Percentiles rank a stretch among this genome's conserved stretches.
These are phyloP conservation scores for Synchiropus splendidus DNA, from an alignment of 2,113 vertebrate genomes.

Conservation along the genomic window DNA sequence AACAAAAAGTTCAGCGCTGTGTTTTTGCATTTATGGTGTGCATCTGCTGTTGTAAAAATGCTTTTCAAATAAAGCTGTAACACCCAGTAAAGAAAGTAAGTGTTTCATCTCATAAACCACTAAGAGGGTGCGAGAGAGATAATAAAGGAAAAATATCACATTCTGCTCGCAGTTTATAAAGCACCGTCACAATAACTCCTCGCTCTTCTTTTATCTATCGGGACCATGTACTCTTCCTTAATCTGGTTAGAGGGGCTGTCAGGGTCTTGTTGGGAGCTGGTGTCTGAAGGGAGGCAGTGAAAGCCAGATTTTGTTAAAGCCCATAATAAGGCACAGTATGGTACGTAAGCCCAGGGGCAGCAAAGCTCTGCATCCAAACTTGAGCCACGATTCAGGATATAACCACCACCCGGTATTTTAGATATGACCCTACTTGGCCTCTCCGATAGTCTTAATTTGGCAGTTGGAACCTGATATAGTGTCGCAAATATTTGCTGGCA, in stretches of 20 bases:
- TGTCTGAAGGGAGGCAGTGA: slow-evolving; percentile 41
- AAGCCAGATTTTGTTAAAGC: slow-evolving; percentile 64
- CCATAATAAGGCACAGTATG: slow-evolving; percentile 62
- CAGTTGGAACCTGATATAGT: slow-evolving; percentile 62
- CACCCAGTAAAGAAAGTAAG: slow-evolving; percentile 29
- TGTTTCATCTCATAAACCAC: slow-evolving; percentile 28
- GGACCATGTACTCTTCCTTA: slow-evolving; percentile 30
- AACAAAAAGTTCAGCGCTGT: slow-evolving; percentile 7
- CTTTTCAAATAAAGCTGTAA: slow-evolving; percentile 46
- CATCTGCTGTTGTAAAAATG: too few species aligned
- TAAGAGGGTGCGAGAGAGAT: slow-evolving; percentile 13
- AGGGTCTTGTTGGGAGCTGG: slow-evolving; percentile 35
- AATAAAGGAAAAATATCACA: slow-evolving; percentile 31
- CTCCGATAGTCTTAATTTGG: slow-evolving; percentile 63
- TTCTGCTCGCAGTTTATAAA: slow-evolving; percentile 27
- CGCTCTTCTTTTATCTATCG: slow-evolving; percentile 40
- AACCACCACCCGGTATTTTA: slow-evolving; percentile 55
- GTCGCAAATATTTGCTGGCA: slow-evolving; percentile 63
- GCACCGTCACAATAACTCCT: slow-evolving; percentile 29
- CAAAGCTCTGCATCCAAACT: slow-evolving; percentile 59
- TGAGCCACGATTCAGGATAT: slow-evolving; percentile 44
- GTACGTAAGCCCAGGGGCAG: slow-evolving; percentile 51
- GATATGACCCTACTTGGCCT: slow-evolving; percentile 60
- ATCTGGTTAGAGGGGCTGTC: slow-evolving; percentile 24
- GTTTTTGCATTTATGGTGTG: slow-evolving; percentile 13